Percentiles rank a stretch among this genome's conserved stretches.
Conservation (phyloP, 2,113 vertebrate genomes). For the Thymallus thymallus region DNA sequence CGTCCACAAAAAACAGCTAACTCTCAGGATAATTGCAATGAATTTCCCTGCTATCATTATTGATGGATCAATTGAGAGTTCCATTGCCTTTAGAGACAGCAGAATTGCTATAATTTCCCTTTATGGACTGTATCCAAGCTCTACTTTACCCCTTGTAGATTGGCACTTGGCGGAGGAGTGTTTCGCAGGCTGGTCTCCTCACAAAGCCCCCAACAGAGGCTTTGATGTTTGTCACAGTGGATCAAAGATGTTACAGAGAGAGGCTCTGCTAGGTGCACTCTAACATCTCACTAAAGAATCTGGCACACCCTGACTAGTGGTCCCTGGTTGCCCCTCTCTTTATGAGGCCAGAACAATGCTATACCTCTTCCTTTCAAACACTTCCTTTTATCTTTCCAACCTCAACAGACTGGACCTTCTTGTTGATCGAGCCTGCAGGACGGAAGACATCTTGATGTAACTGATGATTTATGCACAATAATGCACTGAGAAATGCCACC, state of each 20-base stretch:
- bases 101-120: constrained; percentile 54
- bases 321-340: neutral
- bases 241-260: constrained; percentile 62
- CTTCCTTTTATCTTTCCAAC: neutral
- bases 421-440: neutral
- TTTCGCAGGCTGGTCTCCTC: constrained; percentile 43
- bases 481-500: neutral
- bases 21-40: constrained; percentile 48
- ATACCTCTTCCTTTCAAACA: neutral
- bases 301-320: constrained; percentile 16
- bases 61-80: constrained; percentile 43
- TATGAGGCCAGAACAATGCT: neutral
- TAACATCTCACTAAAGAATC: constrained; percentile 59
- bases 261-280: constrained; percentile 55
- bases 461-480: neutral
- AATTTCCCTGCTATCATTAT: constrained; percentile 40
- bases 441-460: neutral
- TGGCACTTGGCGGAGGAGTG: constrained; percentile 51
- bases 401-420: neutral
- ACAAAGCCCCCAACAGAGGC: constrained; percentile 55
- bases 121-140: constrained; percentile 26
- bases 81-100: constrained; percentile 32
- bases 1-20: constrained; percentile 26
- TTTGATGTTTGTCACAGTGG: constrained; percentile 65
- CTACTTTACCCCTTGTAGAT: constrained; percentile 32